Percentiles rank a stretch among this genome's conserved stretches.
Conservation (phyloP, 1,140 invertebrate genomes). For the Battus philenor region DNA sequence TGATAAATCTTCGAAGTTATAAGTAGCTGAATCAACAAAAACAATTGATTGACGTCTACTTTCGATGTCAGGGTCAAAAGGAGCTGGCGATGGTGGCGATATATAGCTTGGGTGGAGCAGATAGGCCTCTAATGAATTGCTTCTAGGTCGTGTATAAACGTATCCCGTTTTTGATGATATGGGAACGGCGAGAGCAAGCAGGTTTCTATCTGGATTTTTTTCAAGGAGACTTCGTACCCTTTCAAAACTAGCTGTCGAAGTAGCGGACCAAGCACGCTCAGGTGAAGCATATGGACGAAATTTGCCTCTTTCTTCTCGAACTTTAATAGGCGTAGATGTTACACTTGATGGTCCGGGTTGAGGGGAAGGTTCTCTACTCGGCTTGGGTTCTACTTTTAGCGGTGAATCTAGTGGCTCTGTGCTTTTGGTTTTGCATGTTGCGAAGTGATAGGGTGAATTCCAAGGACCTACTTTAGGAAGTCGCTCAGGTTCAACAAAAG, state of each 20-base stretch:
- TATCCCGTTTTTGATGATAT: background rate
- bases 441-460: background rate
- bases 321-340: background rate
- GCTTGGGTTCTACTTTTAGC: background rate
- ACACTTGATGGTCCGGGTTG: constrained; percentile 1
- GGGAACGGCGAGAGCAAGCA: background rate
- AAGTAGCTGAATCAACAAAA: background rate
- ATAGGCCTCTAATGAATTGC: constrained; percentile 1
- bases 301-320: background rate
- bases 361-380: background rate
- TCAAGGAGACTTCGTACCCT: background rate
- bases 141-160: background rate
- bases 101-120: background rate
- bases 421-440: background rate
- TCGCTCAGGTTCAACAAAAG: constrained; percentile 4
- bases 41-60: background rate
- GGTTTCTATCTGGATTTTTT: background rate
- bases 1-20: constrained; percentile 2
- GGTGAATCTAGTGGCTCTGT: background rate
- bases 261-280: background rate
- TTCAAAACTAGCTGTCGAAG: background rate
- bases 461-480: background rate
- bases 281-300: background rate
- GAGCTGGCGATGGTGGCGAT: constrained; percentile 8
- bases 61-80: background rate